Conservation (phyloP, 2,888 invertebrate species). For the Nudaria mundana region DNA sequence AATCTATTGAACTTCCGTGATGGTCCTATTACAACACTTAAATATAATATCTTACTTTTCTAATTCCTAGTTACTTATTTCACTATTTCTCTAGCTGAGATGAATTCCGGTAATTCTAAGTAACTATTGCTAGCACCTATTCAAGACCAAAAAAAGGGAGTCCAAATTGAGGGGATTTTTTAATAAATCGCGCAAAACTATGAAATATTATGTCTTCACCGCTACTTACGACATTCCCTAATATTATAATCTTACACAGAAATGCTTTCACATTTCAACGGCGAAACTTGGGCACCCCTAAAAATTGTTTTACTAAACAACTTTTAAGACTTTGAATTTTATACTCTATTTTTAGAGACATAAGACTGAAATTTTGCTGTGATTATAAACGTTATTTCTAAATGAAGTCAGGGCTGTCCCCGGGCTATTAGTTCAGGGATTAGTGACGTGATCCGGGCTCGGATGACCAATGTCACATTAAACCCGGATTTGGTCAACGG, state of each 20-base stretch:
- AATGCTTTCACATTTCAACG: constrained; percentile 75
- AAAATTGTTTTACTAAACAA: constrained; percentile 53
- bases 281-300: constrained; percentile 50
- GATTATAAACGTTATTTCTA: constrained; percentile 1
- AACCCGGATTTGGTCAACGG: constrained; percentile 71
- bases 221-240: constrained; percentile 60
- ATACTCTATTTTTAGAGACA: constrained; percentile 18
- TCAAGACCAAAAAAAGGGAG: constrained; percentile 20
- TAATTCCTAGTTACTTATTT: too few relatives aligned
- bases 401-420: constrained; percentile 38
- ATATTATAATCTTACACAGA: constrained; percentile 78
- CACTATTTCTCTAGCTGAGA: too few relatives aligned
- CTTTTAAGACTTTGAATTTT: constrained; percentile 21
- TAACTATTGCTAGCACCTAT: constrained; percentile 13
- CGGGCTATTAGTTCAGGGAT: constrained; percentile 75
- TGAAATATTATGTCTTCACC: constrained; percentile 48
- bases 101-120: too few relatives aligned
- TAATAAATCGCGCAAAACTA: constrained; percentile 44
- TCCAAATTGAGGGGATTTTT: constrained; percentile 29
- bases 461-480: constrained; percentile 76
- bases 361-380: constrained; percentile 11
- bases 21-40: too few relatives aligned
- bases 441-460: constrained; percentile 69
- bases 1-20: too few relatives aligned
- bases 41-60: too few relatives aligned